Percentiles rank a stretch among this genome's conserved stretches.
Evolutionary conservation across 2,888 invertebrate species (phyloP).

Genomic region (Stenodera caucasica): DNA sequence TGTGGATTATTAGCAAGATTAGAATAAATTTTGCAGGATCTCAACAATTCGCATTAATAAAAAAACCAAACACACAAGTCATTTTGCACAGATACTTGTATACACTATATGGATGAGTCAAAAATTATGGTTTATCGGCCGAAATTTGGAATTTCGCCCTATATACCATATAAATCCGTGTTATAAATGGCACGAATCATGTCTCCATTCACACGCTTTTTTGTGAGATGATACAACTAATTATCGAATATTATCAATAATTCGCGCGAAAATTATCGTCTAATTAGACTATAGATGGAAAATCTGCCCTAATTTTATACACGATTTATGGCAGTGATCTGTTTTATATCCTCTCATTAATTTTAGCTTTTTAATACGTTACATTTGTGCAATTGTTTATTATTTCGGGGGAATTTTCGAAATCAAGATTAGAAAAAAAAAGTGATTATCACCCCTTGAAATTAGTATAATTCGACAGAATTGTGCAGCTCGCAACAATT

Average conservation of each 20-base stretch:
- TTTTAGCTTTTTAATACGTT: conserved; percentile 35
- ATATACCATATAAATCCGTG: too few relatives aligned
- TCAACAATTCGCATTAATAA: conserved; percentile 39
- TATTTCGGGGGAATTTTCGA: not conserved
- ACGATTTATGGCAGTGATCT: conserved; percentile 52
- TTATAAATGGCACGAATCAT: too few relatives aligned
- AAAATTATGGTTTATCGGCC: too few relatives aligned
- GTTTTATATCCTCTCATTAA: conserved; percentile 34
- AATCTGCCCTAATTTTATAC: conserved; percentile 49
- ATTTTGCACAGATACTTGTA: conserved; percentile 35
- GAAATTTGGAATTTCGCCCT: too few relatives aligned
- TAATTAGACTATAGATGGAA: too few relatives aligned
- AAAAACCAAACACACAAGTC: conserved; percentile 32
- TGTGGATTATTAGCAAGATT: conserved; percentile 30
- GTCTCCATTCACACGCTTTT: conserved; percentile 27
- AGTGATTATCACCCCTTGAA: conserved; percentile 37
- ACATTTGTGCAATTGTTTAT: conserved; percentile 46
- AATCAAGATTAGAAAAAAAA: conserved; percentile 13
- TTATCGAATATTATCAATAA: conserved; percentile 17
- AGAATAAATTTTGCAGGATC: conserved; percentile 37
- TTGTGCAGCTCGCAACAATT: conserved; percentile 54
- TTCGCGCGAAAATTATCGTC: conserved; percentile 35
- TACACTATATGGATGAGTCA: conserved; percentile 33
- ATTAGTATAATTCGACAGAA: conserved; percentile 33
- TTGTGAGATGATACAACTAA: conserved; percentile 20